Evolutionary conservation across 1,140 invertebrate species (phyloP).

Genomic region (Leptonema lineaticorne): DNA sequence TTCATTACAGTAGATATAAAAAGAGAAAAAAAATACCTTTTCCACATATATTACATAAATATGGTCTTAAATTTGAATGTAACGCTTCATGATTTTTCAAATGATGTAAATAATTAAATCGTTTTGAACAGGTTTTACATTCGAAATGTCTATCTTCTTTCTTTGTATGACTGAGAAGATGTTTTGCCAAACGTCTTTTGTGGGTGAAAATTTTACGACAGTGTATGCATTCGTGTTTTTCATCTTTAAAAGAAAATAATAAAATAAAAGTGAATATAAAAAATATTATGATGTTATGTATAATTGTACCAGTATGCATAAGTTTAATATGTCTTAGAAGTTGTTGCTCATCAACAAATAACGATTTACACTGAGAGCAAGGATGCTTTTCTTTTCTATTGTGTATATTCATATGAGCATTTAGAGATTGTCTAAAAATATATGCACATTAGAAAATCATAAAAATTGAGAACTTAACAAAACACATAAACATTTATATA

Average conservation of each 20-base stretch:
- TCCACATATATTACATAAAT: constrained; percentile 34
- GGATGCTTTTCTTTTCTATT: not conserved
- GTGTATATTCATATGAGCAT: constrained; percentile 15
- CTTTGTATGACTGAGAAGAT: constrained; percentile 27
- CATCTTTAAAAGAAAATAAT: constrained; percentile 23
- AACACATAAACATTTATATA: constrained; percentile 12
- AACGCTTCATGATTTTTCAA: constrained; percentile 34
- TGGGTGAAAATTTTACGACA: constrained; percentile 35
- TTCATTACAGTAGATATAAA: not conserved
- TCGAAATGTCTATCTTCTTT: constrained; percentile 25
- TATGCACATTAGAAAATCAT: no score
- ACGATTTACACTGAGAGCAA: constrained; percentile 28
- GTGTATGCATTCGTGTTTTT: constrained; percentile 27
- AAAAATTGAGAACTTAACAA: not conserved
- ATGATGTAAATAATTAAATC: constrained; percentile 37
- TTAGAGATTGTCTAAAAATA: constrained; percentile 24
- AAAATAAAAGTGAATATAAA: not conserved
- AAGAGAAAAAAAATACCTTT: constrained; percentile 10
- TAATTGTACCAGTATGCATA: constrained; percentile 26
- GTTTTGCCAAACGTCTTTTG: constrained; percentile 19
- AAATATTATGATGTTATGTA: not conserved
- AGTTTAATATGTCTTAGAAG: constrained; percentile 27
- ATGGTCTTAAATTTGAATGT: constrained; percentile 34
- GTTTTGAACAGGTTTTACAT: constrained; percentile 26
- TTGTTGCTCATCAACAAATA: constrained; percentile 28